phyloP scores from a whole-genome alignment of 2,797 vertebrate genomes.

The Anisognathus igniventris region DNA sequence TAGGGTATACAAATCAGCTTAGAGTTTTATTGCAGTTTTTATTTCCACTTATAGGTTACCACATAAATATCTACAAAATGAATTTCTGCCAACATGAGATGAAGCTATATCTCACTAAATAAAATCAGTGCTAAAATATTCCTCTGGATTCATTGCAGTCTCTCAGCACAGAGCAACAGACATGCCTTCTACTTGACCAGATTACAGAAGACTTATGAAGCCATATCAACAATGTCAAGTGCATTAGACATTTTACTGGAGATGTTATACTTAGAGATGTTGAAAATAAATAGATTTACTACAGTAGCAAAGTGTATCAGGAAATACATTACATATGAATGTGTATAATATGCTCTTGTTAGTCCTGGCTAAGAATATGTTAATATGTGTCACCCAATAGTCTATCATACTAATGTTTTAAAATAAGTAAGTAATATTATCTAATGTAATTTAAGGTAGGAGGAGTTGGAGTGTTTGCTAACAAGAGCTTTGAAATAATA shows the following conservation, averaged over 20 bases:
- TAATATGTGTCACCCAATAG: not conserved
- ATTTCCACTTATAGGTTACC: not conserved
- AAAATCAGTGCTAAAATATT: not conserved
- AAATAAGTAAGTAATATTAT: not conserved
- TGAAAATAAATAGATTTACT: conserved; percentile 2
- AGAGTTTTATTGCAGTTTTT: not conserved
- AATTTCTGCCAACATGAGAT: not conserved
- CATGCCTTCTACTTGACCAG: not conserved
- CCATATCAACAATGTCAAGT: not conserved
- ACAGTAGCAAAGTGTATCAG: not conserved
- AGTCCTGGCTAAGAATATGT: not conserved
- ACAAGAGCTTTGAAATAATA: not conserved
- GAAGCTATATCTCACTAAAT: not conserved
- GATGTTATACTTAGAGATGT: not conserved
- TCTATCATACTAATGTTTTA: not conserved
- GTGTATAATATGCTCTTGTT: not conserved
- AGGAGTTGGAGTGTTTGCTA: not conserved
- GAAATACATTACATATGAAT: not conserved
- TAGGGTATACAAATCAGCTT: not conserved
- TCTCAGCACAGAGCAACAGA: not conserved
- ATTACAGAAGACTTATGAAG: not conserved
- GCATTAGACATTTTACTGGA: conserved; percentile 31
- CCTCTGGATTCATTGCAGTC: not conserved
- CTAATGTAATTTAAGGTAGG: not conserved
- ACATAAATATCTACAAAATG: not conserved